A percentile compares a stretch with the other conserved stretches of the same genome.
phyloP scores from a whole-genome alignment of 23 tunicate species.

The Clavelina lepadiformis region DNA sequence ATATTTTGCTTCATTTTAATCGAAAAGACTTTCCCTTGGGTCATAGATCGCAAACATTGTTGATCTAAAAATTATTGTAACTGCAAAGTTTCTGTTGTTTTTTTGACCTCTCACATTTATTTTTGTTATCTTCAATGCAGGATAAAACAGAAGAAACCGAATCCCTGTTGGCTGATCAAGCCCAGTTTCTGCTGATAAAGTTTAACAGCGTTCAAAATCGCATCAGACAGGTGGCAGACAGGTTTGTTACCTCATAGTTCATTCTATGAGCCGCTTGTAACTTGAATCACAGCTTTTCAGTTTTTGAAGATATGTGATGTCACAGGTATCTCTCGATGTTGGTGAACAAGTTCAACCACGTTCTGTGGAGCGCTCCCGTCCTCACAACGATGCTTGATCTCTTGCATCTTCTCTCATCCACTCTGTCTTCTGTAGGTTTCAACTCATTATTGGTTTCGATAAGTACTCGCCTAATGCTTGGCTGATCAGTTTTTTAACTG shows the following conservation, averaged over 20 bases:
- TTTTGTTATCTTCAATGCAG: conserved; percentile 7
- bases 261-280: not conserved
- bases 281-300: not conserved
- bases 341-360: conserved; percentile 75
- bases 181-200: conserved; percentile 72
- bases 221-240: conserved; percentile 82
- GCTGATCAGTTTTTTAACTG: no score
- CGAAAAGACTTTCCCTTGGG: not conserved
- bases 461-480: no score
- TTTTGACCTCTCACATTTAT: not conserved
- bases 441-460: not conserved
- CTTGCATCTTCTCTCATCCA: conserved; percentile 69
- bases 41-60: not conserved
- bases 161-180: conserved; percentile 44
- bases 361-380: conserved; percentile 63
- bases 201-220: conserved; percentile 80
- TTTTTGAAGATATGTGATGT: not conserved
- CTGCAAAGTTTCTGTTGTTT: not conserved
- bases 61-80: not conserved
- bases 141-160: conserved; percentile 42
- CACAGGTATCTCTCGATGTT: conserved; percentile 57
- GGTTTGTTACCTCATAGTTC: conserved; percentile 13
- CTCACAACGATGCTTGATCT: conserved; percentile 60
- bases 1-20: no score
- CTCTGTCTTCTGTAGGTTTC: conserved; percentile 48